Evolutionary conservation across 64 coral and sea anemone genomes (phyloP).

Genomic region (Pocillopora verrucosa): DNA sequence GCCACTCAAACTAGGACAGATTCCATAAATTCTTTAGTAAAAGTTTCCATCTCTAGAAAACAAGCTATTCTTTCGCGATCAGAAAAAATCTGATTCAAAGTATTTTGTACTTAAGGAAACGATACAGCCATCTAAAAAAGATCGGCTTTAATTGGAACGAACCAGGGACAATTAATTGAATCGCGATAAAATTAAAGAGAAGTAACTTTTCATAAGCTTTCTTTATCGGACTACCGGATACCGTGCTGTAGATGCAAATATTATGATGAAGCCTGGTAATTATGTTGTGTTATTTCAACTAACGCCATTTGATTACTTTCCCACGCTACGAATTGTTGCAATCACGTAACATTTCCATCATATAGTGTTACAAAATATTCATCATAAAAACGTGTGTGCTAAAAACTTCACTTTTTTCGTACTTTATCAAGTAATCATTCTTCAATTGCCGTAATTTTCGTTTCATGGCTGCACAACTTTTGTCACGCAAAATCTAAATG

Average conservation of each 20-base stretch:
- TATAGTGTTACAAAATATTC: not conserved
- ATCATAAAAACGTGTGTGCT: not conserved
- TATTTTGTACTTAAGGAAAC: not conserved
- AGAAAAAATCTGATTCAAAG: not conserved
- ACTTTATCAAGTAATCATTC: no score
- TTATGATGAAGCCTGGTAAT: conserved; percentile 15
- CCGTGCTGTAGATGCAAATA: conserved; percentile 10
- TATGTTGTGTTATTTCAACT: conserved; percentile 33
- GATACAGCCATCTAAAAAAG: not conserved
- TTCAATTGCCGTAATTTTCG: no score
- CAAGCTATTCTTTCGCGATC: not conserved
- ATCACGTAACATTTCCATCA: not conserved
- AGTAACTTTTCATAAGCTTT: not conserved
- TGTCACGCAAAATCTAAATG: no score
- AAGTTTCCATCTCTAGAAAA: conserved; percentile 5
- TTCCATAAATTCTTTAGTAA: conserved; percentile 37
- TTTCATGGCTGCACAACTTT: no score
- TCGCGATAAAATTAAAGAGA: not conserved
- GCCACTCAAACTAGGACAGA: not conserved
- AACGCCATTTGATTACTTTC: not conserved
- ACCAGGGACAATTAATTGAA: not conserved
- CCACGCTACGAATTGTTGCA: conserved; percentile 3
- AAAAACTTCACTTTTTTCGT: no score
- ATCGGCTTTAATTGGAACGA: not conserved
- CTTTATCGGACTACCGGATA: not conserved